Conservation (phyloP, 2,888 invertebrate species). For the Cataglyphis rosenhaueri region DNA sequence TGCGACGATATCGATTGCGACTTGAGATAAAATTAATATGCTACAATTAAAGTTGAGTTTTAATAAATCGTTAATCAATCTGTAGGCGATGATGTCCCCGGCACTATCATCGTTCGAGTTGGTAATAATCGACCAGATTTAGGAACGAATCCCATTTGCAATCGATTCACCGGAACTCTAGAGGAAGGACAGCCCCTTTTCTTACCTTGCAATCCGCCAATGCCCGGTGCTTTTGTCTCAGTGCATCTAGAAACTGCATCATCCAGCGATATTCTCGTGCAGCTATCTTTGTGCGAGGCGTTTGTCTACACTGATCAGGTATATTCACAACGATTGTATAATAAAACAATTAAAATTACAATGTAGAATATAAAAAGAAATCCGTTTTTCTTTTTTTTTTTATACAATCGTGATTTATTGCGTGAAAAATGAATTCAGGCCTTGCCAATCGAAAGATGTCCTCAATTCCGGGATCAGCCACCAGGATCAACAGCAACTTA, state of each 20-base stretch:
- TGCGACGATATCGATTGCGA: neutral
- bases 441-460: conserved; percentile 95
- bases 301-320: conserved; percentile 96
- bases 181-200: conserved; percentile 97
- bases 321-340: conserved; percentile 41
- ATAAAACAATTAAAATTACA: neutral
- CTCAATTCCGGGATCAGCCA: conserved; percentile 96
- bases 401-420: neutral
- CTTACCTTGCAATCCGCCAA: conserved; percentile 96
- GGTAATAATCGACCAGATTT: conserved; percentile 97
- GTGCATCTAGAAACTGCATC: conserved; percentile 92
- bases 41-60: neutral
- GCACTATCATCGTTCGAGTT: conserved; percentile 95
- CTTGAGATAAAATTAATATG: neutral
- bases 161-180: conserved; percentile 93
- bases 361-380: neutral
- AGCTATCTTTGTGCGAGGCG: conserved; percentile 96
- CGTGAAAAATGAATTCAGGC: conserved; percentile 86
- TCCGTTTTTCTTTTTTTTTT: neutral
- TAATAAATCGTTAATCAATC: neutral
- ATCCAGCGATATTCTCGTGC: conserved; percentile 86
- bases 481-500: conserved; percentile 97
- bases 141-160: conserved; percentile 96
- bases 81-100: conserved; percentile 91
- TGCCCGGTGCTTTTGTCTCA: conserved; percentile 97